Conservation (phyloP, 2,113 vertebrate species). For the Sturnira hondurensis region DNA sequence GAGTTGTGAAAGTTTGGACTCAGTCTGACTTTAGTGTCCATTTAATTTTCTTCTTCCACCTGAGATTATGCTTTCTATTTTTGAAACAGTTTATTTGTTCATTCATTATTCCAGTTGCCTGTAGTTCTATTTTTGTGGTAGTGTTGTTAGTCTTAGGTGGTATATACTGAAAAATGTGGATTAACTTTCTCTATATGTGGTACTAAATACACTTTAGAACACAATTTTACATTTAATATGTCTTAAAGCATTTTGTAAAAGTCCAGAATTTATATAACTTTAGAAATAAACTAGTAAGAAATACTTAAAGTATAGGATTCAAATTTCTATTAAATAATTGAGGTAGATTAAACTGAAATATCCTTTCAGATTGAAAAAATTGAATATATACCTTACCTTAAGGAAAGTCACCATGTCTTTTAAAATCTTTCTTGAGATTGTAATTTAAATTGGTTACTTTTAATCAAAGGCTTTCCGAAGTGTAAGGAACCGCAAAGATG, state of each 20-base stretch:
- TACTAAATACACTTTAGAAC: not conserved
- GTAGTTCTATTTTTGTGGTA: slow-evolving; percentile 13
- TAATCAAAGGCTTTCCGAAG: not conserved
- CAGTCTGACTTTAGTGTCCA: not conserved
- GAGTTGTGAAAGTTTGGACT: not conserved
- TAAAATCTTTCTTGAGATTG: not conserved
- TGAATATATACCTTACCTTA: slow-evolving; percentile 1
- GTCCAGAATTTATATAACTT: not conserved
- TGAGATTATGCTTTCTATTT: not conserved
- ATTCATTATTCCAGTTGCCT: not conserved
- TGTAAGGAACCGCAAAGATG: not conserved
- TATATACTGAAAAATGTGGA: not conserved
- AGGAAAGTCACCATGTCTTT: not conserved
- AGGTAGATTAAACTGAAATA: not conserved
- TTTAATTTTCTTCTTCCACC: not conserved
- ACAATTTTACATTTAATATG: not conserved
- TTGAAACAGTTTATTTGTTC: not conserved
- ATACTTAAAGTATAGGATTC: not conserved
- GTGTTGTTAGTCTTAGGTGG: not conserved
- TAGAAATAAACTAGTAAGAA: not conserved
- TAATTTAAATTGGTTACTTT: not conserved
- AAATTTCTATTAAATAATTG: not conserved
- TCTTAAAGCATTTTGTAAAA: not conserved
- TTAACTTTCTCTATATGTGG: not conserved
- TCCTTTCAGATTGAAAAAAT: not conserved